Conservation (phyloP, 2,888 invertebrate genomes). For the Parnassius apollo region DNA sequence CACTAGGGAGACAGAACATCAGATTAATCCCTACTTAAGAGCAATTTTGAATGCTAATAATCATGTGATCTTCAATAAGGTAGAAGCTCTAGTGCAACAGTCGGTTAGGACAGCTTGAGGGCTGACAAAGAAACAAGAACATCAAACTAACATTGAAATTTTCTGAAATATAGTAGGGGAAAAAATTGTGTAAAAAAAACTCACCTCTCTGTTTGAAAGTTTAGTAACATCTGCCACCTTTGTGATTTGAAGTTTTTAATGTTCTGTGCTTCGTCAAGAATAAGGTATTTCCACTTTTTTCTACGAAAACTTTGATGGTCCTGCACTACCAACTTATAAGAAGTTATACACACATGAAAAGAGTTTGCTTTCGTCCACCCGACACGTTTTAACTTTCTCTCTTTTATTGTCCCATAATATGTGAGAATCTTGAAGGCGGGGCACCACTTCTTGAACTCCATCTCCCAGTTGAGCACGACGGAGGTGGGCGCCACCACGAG, state of each 20-base stretch:
- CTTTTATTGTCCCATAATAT: constrained; percentile 98
- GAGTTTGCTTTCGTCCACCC: constrained; percentile 99
- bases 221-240: constrained; percentile 97
- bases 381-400: constrained; percentile 93
- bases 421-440: constrained; percentile 99
- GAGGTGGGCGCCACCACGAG: constrained; percentile 99
- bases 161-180: no score
- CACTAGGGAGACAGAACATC: no score
- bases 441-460: constrained; percentile 99
- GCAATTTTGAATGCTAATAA: no score
- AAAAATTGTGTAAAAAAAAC: constrained; percentile 28
- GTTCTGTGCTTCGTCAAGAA: constrained; percentile 99
- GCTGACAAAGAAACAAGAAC: no score
- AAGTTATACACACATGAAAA: constrained; percentile 98
- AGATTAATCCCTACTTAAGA: no score
- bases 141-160: no score
- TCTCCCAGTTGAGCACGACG: constrained; percentile 99
- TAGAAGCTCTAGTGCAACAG: no score
- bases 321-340: constrained; percentile 98
- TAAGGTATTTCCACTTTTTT: constrained; percentile 99
- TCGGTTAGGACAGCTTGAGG: no score
- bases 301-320: constrained; percentile 98
- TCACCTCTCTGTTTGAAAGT: constrained; percentile 95
- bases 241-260: constrained; percentile 99
- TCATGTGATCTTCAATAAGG: no score